A percentile compares a stretch with the other conserved stretches of the same genome.
These are phyloP conservation scores for Siniperca obscura DNA, from an alignment of 2,797 vertebrate genomes.

Conservation along the genomic window DNA sequence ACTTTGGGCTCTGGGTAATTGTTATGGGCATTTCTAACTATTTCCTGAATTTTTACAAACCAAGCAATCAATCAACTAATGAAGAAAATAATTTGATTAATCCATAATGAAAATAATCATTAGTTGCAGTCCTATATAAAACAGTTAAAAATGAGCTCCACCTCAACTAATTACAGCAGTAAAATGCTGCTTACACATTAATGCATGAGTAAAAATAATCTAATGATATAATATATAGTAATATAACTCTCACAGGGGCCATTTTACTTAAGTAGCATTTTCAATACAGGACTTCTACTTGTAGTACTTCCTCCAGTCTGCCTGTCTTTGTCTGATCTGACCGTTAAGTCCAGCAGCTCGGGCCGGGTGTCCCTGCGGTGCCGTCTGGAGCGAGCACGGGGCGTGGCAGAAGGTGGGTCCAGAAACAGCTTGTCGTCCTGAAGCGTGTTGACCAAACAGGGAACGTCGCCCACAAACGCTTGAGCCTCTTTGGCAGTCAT, in stretches of 20 bases:
- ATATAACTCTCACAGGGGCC: background rate
- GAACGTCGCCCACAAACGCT: constrained; percentile 93
- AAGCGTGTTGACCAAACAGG: constrained; percentile 92
- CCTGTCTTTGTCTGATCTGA: constrained; percentile 72
- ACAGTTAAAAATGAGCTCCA: background rate
- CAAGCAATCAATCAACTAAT: background rate
- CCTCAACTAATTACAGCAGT: background rate
- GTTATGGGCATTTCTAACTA: background rate
- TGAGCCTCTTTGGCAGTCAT: constrained; percentile 95
- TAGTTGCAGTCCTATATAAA: background rate
- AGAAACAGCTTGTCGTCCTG: constrained; percentile 95
- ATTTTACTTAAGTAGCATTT: background rate
- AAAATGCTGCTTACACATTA: background rate
- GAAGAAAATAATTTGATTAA: too few species aligned
- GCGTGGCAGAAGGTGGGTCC: constrained; percentile 90
- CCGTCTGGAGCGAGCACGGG: constrained; percentile 87
- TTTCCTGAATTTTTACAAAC: background rate
- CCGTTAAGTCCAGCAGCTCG: constrained; percentile 91
- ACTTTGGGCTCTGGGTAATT: background rate
- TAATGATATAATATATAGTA: constrained; percentile 1
- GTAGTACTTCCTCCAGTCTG: background rate
- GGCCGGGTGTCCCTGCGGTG: constrained; percentile 91
- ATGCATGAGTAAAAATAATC: background rate
- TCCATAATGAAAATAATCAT: background rate
- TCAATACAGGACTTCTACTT: background rate